Evolutionary conservation across 2,797 vertebrate species (phyloP).

Genomic region (Lophura swinhoii): DNA sequence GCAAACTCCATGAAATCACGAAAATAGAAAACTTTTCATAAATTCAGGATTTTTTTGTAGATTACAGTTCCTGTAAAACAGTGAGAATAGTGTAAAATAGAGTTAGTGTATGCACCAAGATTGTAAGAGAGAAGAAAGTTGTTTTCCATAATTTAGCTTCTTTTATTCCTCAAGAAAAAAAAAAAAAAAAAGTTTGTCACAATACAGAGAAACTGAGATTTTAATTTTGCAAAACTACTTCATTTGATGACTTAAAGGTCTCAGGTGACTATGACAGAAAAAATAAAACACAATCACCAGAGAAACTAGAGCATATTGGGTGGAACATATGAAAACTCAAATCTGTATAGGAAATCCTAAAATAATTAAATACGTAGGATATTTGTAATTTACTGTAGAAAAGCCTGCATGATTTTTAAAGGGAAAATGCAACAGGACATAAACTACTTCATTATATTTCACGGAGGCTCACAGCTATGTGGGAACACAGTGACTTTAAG

Average conservation of each 20-base stretch:
- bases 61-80: constrained; percentile 12
- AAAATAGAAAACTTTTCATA: constrained; percentile 39
- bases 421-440: neutral
- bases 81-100: neutral
- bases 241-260: neutral
- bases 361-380: neutral
- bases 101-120: neutral
- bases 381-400: neutral
- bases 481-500: constrained; percentile 33
- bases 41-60: constrained; percentile 5
- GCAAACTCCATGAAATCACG: constrained; percentile 26
- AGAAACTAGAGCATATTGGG: neutral
- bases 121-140: neutral
- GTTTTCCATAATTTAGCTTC: neutral
- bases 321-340: neutral
- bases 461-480: neutral
- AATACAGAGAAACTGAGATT: neutral
- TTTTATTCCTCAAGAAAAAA: neutral
- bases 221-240: neutral
- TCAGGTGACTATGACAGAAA: neutral
- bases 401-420: neutral
- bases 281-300: neutral
- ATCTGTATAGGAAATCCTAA: neutral
- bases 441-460: neutral
- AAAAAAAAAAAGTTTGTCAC: neutral